These are phyloP conservation scores for Esox masquinongy DNA, from an alignment of 2,797 vertebrate genomes.

Conservation along the genomic window DNA sequence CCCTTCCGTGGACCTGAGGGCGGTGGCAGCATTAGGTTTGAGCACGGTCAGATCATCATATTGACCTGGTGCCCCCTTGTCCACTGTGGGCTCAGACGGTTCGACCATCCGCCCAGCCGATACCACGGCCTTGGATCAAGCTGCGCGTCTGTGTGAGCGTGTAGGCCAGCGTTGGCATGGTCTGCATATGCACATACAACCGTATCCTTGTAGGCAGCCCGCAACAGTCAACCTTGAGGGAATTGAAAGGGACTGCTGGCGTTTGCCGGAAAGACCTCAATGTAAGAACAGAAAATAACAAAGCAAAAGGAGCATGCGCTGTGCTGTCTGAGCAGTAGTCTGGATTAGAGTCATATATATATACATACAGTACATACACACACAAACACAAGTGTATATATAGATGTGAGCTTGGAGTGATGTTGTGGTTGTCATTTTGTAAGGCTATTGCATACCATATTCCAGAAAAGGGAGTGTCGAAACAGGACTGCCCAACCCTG, in stretches of 20 bases:
- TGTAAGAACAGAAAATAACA: conserved; percentile 15
- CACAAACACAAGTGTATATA: conserved; percentile 47
- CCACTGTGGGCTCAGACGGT: conserved; percentile 44
- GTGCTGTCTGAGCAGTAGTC: neutral
- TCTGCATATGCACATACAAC: neutral
- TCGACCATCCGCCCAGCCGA: conserved; percentile 14
- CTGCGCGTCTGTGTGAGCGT: neutral
- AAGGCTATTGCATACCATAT: conserved; percentile 58
- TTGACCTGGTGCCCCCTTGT: conserved; percentile 43
- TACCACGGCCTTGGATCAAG: conserved; percentile 29
- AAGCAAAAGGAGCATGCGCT: neutral
- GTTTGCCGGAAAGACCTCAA: conserved; percentile 62
- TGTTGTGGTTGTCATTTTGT: too few relatives aligned
- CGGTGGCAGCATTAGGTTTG: conserved; percentile 24
- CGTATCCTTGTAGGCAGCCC: conserved; percentile 16
- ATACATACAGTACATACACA: conserved; percentile 18
- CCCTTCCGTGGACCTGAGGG: conserved; percentile 22
- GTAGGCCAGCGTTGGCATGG: neutral
- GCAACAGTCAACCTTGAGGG: conserved; percentile 20
- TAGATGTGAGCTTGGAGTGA: conserved; percentile 49
- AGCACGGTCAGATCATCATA: conserved; percentile 26
- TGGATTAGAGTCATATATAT: neutral
- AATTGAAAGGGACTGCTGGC: conserved; percentile 57
- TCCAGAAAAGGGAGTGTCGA: conserved; percentile 27
- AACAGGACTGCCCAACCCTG: too few relatives aligned